Evolutionary conservation across 2,888 invertebrate genomes (phyloP), one percentile per base, ranked within the genome.

Genomic region (Mythimna albipuncta): DNA sequence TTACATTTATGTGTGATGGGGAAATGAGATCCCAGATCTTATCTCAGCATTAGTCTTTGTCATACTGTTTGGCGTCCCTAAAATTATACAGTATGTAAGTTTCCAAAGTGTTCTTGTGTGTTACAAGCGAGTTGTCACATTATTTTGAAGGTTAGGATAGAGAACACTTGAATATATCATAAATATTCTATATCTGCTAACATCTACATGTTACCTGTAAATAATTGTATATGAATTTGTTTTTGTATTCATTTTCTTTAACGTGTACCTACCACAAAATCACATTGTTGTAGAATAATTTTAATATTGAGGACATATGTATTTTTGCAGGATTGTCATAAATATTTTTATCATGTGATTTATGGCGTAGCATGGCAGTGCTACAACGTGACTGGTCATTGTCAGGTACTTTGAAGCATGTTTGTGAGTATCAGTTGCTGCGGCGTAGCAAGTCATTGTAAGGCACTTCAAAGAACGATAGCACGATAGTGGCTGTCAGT

Each of bases 21-120:
- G 54, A 38, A 64, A n/a, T 13, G 13, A 16, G 57, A 71, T 58
- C 44, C 16, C 52, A 66, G 58, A 13, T 65, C 50, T 58, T 52
- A 59, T 61, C 55, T 63, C 26, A 19, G 47, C 59, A 70, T 80
- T 75, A 65, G 59, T 75, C 47, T 58, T 61, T 69, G 65, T 72
- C 65, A 57, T 50, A 52, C 19, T 67, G 57, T 77, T 72, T 66
- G 52, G 35, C 50, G 66, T 67, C 38, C 35, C 21, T 47, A 58
- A 73, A 38, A 69, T 72, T 52, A 16, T 64, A 52, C 64, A 26
- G 64, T 72, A 77, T 57, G 66, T 69, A 66, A 72, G 58, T 41
- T 66, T 70, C 10, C 7, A 67, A 57, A 71, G n/a, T 52, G 16
- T 59, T 47, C 50, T 69, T 57, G 38, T 1, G 21, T 62, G 32